phyloP scores from a whole-genome alignment of 2,888 invertebrate species.

The Stenodera caucasica region DNA sequence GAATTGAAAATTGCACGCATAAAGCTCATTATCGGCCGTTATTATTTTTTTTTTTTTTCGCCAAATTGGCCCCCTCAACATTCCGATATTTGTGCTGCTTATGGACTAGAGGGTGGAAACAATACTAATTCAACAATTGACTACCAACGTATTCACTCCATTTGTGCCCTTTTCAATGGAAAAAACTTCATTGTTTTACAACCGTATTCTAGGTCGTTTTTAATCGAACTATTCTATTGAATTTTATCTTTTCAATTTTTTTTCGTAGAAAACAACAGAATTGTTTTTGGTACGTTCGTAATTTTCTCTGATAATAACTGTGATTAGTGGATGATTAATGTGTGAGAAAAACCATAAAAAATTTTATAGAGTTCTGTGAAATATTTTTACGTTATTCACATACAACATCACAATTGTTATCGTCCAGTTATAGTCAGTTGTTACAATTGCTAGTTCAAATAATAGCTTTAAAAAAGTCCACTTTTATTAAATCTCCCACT shows the following conservation, averaged over 20 bases:
- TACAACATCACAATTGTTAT: background rate
- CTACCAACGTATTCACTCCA: conserved; percentile 30
- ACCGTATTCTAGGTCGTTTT: conserved; percentile 21
- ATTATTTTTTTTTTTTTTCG: conserved; percentile 24
- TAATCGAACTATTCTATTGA: conserved; percentile 14
- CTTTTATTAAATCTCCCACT: conserved; percentile 2
- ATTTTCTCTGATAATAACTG: too few relatives aligned
- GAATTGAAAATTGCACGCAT: conserved; percentile 20
- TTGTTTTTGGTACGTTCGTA: too few relatives aligned
- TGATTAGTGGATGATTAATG: conserved; percentile 18
- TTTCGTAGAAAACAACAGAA: conserved; percentile 12
- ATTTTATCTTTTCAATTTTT: background rate
- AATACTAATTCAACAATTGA: conserved; percentile 21
- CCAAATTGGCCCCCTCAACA: conserved; percentile 6
- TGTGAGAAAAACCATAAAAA: background rate
- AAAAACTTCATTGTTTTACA: conserved; percentile 33
- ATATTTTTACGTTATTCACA: background rate
- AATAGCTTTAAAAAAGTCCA: background rate
- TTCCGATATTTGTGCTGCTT: background rate
- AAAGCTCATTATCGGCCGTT: conserved; percentile 30
- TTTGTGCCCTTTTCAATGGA: conserved; percentile 29
- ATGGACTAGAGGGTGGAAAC: conserved; percentile 11
- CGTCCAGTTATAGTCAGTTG: background rate
- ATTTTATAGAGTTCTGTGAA: background rate
- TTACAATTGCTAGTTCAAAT: conserved; percentile 1